Evolutionary conservation across 2,797 vertebrate species (phyloP).

Genomic region (Myotis planiceps): DNA sequence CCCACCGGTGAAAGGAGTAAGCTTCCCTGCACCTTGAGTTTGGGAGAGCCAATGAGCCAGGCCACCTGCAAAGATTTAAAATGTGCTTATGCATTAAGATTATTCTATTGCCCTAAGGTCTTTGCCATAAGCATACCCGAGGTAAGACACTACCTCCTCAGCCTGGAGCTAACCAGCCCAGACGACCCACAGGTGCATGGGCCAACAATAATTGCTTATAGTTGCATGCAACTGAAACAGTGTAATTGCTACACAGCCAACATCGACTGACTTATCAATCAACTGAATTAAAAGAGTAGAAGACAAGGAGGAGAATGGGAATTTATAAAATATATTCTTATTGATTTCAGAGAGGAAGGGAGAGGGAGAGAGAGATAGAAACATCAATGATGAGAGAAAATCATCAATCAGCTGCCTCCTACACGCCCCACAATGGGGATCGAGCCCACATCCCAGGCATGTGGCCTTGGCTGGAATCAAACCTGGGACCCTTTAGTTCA

Average conservation of each 20-base stretch:
- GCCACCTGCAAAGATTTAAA: not conserved
- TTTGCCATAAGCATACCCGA: not conserved
- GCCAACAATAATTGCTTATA: not conserved
- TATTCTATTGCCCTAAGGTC: not conserved
- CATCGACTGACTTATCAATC: not conserved
- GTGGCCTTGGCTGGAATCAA: no score
- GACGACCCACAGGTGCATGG: not conserved
- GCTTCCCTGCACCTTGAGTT: not conserved
- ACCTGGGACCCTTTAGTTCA: no score
- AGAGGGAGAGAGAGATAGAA: no score
- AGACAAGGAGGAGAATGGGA: not conserved
- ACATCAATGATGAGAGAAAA: no score
- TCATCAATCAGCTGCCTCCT: no score
- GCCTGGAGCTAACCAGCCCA: not conserved
- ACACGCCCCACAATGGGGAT: no score
- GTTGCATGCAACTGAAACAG: not conserved
- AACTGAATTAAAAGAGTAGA: not conserved
- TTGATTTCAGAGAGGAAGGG: no score
- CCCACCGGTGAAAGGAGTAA: not conserved
- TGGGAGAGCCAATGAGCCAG: not conserved
- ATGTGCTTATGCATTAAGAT: not conserved
- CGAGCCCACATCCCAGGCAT: no score
- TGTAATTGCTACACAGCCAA: not conserved
- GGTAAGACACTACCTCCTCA: not conserved
- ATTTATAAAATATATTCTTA: not conserved